Evolutionary conservation across 2,797 vertebrate species (phyloP).

Genomic region (Hapalemur alaotrensis): DNA sequence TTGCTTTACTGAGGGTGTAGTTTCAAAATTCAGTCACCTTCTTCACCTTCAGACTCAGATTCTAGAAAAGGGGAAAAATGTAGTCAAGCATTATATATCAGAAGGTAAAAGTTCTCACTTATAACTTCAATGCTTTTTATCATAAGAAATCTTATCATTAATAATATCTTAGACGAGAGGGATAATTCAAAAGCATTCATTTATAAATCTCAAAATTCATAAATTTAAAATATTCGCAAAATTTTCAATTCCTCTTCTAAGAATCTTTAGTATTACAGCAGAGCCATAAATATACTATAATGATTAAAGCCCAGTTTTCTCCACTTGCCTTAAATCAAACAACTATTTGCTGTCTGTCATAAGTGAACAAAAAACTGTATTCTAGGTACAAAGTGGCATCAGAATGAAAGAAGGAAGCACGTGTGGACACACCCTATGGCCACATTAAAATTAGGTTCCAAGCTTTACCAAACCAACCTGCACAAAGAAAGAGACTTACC

Average conservation of each 20-base stretch:
- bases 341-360: not conserved
- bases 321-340: not conserved
- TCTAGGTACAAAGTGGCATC: not conserved
- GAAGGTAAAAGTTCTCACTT: not conserved
- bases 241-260: not conserved
- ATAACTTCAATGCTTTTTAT: not conserved
- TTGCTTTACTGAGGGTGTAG: slow-evolving; percentile 87
- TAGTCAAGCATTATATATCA: slow-evolving; percentile 22
- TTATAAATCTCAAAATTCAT: not conserved
- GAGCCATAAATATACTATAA: not conserved
- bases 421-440: not conserved
- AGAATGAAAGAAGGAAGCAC: not conserved
- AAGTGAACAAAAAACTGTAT: not conserved
- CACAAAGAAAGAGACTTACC: slow-evolving; percentile 82
- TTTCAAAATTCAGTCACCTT: slow-evolving; percentile 92
- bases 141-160: not conserved
- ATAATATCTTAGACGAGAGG: not conserved
- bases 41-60: slow-evolving; percentile 97
- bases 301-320: not conserved
- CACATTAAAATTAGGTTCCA: not conserved
- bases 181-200: not conserved
- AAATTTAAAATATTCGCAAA: not conserved
- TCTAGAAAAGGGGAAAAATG: slow-evolving; percentile 86
- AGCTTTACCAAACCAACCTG: not conserved
- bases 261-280: not conserved